Conservation (phyloP, 1,140 invertebrate species). For the Venturia canescens region DNA sequence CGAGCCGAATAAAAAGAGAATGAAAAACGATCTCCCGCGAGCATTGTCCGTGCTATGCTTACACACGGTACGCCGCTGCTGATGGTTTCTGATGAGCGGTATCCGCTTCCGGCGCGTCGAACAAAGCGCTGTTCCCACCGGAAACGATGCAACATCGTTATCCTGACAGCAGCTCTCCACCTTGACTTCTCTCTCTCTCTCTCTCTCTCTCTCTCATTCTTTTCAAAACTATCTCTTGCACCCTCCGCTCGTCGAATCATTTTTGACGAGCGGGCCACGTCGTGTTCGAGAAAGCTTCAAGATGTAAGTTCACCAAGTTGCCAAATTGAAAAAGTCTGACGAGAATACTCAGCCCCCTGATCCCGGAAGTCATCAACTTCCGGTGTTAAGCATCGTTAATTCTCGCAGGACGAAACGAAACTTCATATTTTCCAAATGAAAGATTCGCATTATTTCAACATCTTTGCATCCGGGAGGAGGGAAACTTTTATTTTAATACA, state of each 20-base stretch:
- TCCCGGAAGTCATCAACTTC: too few species aligned
- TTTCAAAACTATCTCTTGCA: background rate
- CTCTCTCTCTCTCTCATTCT: background rate
- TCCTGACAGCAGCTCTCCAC: constrained; percentile 58
- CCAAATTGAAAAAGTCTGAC: too few species aligned
- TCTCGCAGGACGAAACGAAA: too few species aligned
- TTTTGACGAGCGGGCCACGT: background rate
- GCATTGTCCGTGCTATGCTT: constrained; percentile 45
- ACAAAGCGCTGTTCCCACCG: constrained; percentile 69
- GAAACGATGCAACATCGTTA: constrained; percentile 71
- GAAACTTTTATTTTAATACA: too few species aligned
- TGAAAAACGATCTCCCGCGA: constrained; percentile 33
- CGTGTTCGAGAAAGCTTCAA: background rate
- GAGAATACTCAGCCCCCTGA: too few species aligned
- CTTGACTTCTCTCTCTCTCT: background rate
- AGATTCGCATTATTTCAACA: too few species aligned
- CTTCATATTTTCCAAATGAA: too few species aligned
- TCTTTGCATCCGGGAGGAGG: too few species aligned
- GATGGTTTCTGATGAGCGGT: constrained; percentile 73
- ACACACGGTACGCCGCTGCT: constrained; percentile 52
- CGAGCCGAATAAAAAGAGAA: constrained; percentile 42
- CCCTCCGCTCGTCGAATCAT: background rate
- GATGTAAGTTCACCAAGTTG: too few species aligned
- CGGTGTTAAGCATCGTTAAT: too few species aligned
- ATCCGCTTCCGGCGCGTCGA: constrained; percentile 70